Conservation (phyloP, 2,113 vertebrate genomes). For the Calonectris borealis region DNA sequence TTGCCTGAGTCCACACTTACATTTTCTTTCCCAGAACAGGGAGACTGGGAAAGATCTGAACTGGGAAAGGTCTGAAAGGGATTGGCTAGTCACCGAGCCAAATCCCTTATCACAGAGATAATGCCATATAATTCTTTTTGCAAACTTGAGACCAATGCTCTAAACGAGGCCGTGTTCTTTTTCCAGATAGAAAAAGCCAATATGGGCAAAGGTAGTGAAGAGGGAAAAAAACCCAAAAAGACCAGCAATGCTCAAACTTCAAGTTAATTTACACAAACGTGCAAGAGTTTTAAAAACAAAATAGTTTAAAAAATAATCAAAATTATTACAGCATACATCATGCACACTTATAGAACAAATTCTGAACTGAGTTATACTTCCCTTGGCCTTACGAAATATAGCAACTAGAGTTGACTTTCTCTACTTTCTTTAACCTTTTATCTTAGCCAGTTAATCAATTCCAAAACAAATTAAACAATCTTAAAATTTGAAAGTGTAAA, state of each 20-base stretch:
- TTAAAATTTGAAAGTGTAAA: background rate
- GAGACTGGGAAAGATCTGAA: background rate
- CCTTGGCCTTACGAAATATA: background rate
- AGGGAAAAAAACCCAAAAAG: background rate
- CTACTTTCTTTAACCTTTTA: background rate
- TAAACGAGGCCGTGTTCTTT: background rate
- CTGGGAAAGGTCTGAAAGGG: background rate
- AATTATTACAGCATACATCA: background rate
- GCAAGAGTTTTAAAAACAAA: background rate
- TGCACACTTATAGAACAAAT: background rate
- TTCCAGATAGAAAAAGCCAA: background rate
- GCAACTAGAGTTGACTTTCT: background rate
- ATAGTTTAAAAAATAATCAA: background rate
- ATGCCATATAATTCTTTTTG: background rate
- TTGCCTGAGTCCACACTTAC: background rate
- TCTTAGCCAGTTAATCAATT: background rate
- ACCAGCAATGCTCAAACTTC: background rate
- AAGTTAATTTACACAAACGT: background rate
- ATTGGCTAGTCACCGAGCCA: background rate
- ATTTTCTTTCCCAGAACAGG: background rate
- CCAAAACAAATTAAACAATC: background rate
- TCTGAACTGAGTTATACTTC: background rate
- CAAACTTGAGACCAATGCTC: background rate
- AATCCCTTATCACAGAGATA: background rate
- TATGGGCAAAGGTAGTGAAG: background rate